phyloP scores from a whole-genome alignment of 2,113 vertebrate genomes.

The Bucco capensis region DNA sequence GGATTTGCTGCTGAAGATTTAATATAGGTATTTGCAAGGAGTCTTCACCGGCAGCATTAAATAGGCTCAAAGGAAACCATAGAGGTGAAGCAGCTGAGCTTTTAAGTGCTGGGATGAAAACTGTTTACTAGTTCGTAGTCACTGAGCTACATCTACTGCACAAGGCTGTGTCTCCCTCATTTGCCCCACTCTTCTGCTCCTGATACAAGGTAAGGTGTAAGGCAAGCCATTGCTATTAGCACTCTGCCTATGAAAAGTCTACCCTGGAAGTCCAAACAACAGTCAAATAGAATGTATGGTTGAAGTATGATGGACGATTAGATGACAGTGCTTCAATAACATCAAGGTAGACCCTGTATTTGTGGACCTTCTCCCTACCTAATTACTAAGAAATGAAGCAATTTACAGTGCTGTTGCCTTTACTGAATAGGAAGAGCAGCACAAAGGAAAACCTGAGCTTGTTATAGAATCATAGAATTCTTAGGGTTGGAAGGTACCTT shows the following conservation, averaged over 20 bases:
- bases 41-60: not conserved
- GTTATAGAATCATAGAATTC: too few species aligned
- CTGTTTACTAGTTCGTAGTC: not conserved
- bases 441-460: not conserved
- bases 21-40: not conserved
- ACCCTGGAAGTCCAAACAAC: not conserved
- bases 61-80: not conserved
- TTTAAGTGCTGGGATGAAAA: not conserved
- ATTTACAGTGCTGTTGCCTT: conserved; percentile 1
- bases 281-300: not conserved
- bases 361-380: not conserved
- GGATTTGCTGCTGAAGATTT: not conserved
- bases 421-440: not conserved
- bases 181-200: not conserved
- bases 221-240: not conserved
- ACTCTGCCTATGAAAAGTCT: too few species aligned
- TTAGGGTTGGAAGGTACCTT: too few species aligned
- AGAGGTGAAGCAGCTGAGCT: not conserved
- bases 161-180: not conserved
- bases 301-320: not conserved
- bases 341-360: not conserved
- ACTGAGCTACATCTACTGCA: not conserved
- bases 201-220: not conserved
- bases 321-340: not conserved
- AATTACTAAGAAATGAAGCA: not conserved